Conservation (phyloP, 2,888 invertebrate genomes). For the Ferdinandea cuprea region DNA sequence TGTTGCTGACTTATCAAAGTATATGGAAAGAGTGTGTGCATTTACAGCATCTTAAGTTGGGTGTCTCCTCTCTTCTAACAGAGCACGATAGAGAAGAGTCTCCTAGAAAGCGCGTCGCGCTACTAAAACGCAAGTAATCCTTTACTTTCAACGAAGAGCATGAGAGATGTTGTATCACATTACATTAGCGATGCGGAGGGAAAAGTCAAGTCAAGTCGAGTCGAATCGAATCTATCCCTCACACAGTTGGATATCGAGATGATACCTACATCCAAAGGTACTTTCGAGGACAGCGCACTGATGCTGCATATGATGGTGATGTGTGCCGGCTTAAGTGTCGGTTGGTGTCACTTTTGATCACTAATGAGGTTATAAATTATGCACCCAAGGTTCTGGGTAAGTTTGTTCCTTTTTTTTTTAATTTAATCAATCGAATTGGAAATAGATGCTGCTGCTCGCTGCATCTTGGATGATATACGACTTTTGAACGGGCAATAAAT, state of each 20-base stretch:
- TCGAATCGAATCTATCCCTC: slow-evolving; percentile 35
- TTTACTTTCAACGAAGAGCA: slow-evolving; percentile 46
- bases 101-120: slow-evolving; percentile 24
- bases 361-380: slow-evolving; percentile 75
- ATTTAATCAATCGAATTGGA: slow-evolving; percentile 71
- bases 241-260: slow-evolving; percentile 57
- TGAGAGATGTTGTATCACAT: slow-evolving; percentile 51
- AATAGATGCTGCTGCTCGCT: slow-evolving; percentile 46
- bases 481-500: slow-evolving; percentile 59
- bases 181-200: slow-evolving; percentile 56
- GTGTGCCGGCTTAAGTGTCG: slow-evolving; percentile 66
- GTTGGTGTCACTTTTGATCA: slow-evolving; percentile 71
- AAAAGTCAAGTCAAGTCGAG: too few species aligned
- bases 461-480: slow-evolving; percentile 43
- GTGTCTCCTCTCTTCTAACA: slow-evolving; percentile 17
- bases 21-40: slow-evolving; percentile 35
- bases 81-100: not conserved
- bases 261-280: slow-evolving; percentile 9
- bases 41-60: slow-evolving; percentile 53
- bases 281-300: not conserved
- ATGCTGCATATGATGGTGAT: slow-evolving; percentile 53
- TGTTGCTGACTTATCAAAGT: slow-evolving; percentile 57
- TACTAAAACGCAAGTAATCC: slow-evolving; percentile 51
- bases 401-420: slow-evolving; percentile 39
- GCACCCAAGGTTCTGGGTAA: slow-evolving; percentile 42